phyloP scores from a whole-genome alignment of 1,140 invertebrate genomes.

The Lepidotrigona ventralis region DNA sequence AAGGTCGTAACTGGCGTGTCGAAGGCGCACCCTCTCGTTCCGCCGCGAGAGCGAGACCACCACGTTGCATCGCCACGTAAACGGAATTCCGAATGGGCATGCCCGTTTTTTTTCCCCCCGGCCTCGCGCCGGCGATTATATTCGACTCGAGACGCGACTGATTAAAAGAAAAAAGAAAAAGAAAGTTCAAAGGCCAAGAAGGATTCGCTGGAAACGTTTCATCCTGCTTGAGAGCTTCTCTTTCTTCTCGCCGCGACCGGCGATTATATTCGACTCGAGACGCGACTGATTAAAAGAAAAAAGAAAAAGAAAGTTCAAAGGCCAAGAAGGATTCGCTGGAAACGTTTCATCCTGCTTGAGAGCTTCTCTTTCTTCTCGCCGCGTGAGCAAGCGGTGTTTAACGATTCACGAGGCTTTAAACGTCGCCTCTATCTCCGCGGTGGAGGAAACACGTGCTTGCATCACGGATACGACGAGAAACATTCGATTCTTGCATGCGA shows the following conservation, averaged over 20 bases:
- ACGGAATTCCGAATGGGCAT: constrained; percentile 23
- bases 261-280: background rate
- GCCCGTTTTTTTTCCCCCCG: background rate
- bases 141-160: background rate
- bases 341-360: background rate
- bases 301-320: background rate
- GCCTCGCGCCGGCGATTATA: background rate
- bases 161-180: no score
- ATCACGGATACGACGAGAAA: background rate
- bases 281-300: background rate
- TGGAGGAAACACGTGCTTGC: background rate
- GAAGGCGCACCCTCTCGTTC: constrained; percentile 53
- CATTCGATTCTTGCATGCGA: no score
- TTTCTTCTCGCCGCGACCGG: background rate
- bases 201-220: background rate
- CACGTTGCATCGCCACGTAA: constrained; percentile 20
- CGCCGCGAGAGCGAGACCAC: constrained; percentile 8
- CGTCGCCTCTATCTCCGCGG: background rate
- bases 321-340: background rate
- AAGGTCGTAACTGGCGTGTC: constrained; percentile 63
- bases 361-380: background rate
- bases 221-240: background rate
- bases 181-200: background rate
- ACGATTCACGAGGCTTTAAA: background rate
- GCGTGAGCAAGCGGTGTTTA: background rate